Conservation (phyloP, 2,888 invertebrate genomes). For the Auanema freiburgensis region DNA sequence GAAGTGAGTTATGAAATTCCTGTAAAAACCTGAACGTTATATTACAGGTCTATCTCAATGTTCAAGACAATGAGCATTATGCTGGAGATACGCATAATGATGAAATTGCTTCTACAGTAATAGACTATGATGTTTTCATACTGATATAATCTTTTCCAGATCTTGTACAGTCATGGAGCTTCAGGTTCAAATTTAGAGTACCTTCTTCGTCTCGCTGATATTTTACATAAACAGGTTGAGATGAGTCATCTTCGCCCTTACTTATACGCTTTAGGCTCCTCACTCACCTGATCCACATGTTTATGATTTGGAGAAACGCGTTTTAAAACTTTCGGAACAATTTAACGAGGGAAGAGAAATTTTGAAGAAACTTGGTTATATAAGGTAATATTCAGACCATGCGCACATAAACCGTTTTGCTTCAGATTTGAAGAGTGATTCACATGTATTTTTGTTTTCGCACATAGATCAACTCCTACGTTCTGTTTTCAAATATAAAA, state of each 20-base stretch:
- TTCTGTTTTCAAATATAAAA: not conserved
- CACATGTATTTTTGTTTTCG: not conserved
- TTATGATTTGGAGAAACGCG: slow-evolving; percentile 46
- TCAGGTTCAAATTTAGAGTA: slow-evolving; percentile 91
- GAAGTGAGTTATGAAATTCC: slow-evolving; percentile 2
- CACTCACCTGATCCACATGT: slow-evolving; percentile 48
- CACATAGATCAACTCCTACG: not conserved
- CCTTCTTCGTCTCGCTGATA: slow-evolving; percentile 70
- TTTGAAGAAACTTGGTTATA: slow-evolving; percentile 31
- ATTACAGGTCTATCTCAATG: slow-evolving; percentile 19
- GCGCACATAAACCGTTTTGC: not conserved
- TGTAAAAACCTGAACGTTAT: not conserved
- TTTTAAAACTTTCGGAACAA: slow-evolving; percentile 30
- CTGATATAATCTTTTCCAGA: slow-evolving; percentile 66
- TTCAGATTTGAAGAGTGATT: slow-evolving; percentile 6
- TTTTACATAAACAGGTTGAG: slow-evolving; percentile 30
- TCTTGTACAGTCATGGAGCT: slow-evolving; percentile 76
- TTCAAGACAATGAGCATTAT: slow-evolving; percentile 76
- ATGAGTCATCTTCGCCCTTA: not conserved
- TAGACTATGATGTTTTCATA: not conserved
- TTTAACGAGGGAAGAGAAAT: slow-evolving; percentile 29
- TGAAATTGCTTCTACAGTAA: slow-evolving; percentile 73
- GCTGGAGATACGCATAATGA: slow-evolving; percentile 78
- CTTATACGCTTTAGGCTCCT: slow-evolving; percentile 31
- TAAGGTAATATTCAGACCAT: not conserved